phyloP scores from a whole-genome alignment of 2,113 vertebrate species.

The Scopus umbretta region DNA sequence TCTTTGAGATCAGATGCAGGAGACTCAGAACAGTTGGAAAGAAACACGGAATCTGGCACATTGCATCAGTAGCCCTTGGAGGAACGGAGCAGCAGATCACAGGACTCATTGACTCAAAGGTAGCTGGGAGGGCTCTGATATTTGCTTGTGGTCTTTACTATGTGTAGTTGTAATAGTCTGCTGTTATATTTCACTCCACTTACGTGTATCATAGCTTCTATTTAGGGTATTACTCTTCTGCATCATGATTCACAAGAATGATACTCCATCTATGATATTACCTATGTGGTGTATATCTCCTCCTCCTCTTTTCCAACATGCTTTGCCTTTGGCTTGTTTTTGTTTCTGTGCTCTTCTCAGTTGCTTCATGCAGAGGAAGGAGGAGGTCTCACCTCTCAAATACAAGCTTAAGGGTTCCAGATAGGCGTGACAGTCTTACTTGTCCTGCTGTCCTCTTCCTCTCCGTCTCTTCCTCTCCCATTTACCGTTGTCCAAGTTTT shows the following conservation, averaged over 20 bases:
- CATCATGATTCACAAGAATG: neutral
- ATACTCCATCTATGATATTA: neutral
- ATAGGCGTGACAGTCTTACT: neutral
- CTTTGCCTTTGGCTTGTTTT: neutral
- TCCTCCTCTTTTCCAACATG: neutral
- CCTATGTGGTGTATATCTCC: neutral
- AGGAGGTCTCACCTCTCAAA: neutral
- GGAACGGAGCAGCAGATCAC: constrained; percentile 52
- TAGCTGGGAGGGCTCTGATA: constrained; percentile 54
- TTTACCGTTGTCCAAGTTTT: neutral
- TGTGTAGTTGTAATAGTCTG: neutral
- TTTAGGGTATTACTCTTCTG: neutral
- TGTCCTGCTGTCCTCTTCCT: neutral
- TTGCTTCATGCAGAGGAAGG: neutral
- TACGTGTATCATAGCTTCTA: neutral
- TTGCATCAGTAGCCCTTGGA: constrained; percentile 67
- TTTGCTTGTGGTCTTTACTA: neutral
- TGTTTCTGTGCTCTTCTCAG: neutral
- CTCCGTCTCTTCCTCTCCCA: neutral
- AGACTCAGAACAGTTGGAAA: constrained; percentile 72
- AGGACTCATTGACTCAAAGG: constrained; percentile 58
- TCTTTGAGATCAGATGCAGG: constrained; percentile 73
- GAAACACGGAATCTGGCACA: constrained; percentile 67
- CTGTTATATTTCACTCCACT: neutral
- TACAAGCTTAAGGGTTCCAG: neutral